phyloP scores from a whole-genome alignment of 1,140 invertebrate species.

The Fopius arisanus region DNA sequence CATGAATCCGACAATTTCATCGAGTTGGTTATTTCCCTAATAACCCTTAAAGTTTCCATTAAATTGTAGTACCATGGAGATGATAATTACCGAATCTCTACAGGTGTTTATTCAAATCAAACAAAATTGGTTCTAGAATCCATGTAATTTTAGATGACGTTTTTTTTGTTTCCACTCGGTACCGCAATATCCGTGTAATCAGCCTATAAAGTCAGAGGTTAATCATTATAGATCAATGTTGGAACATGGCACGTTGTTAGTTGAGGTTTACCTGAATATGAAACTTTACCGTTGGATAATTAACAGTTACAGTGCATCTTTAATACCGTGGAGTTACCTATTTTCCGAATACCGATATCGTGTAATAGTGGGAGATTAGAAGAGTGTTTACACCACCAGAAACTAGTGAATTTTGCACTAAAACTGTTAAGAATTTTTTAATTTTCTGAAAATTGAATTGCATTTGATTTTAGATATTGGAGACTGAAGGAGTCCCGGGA shows the following conservation, averaged over 20 bases:
- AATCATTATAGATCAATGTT: conserved; percentile 1
- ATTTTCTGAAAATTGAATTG: too few relatives aligned
- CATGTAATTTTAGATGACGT: background rate
- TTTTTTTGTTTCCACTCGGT: background rate
- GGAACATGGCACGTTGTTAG: background rate
- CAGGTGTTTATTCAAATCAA: background rate
- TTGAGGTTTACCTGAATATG: conserved; percentile 11
- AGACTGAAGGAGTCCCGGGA: too few relatives aligned
- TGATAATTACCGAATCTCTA: too few relatives aligned
- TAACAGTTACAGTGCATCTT: background rate
- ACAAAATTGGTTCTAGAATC: background rate
- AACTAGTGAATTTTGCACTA: background rate
- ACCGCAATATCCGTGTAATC: background rate
- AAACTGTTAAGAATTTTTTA: too few relatives aligned
- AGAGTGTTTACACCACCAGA: background rate
- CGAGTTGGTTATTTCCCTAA: too few relatives aligned
- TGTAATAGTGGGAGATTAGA: background rate
- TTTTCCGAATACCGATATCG: background rate
- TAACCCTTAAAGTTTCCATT: too few relatives aligned
- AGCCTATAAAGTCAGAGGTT: background rate
- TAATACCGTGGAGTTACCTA: background rate
- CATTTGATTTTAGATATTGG: too few relatives aligned
- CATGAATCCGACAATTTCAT: too few relatives aligned
- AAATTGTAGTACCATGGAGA: too few relatives aligned
- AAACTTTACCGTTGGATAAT: conserved; percentile 11